Conservation (phyloP, 2,113 vertebrate species). For the Thymallus thymallus region DNA sequence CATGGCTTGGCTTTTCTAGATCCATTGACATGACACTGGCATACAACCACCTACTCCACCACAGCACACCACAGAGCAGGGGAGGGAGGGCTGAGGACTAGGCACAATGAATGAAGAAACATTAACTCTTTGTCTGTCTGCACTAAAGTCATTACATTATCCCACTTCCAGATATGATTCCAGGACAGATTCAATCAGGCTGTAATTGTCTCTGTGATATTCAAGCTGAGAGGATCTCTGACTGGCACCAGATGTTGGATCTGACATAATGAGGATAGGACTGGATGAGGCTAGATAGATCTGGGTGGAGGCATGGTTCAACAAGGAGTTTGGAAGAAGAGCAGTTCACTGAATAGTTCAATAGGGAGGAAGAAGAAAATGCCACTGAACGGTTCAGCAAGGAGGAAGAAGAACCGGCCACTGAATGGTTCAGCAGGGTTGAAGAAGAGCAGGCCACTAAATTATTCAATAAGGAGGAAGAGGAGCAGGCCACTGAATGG, state of each 20-base stretch:
- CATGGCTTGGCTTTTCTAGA: slow-evolving; percentile 16
- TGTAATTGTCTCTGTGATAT: slow-evolving; percentile 34
- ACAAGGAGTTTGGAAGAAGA: too few species aligned
- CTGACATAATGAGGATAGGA: slow-evolving; percentile 28
- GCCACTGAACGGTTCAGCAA: too few species aligned
- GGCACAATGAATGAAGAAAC: slow-evolving; percentile 10
- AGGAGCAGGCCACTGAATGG: too few species aligned
- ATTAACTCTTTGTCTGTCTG: slow-evolving; percentile 34
- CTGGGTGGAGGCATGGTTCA: too few species aligned
- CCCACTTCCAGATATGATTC: slow-evolving; percentile 8
- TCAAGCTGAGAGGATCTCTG: slow-evolving; percentile 16
- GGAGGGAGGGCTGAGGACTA: neutral
- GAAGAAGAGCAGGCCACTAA: too few species aligned
- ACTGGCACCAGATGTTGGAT: slow-evolving; percentile 15
- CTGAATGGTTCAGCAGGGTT: too few species aligned
- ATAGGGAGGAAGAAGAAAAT: too few species aligned
- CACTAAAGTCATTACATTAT: slow-evolving; percentile 7
- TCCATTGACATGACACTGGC: slow-evolving; percentile 32
- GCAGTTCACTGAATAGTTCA: too few species aligned
- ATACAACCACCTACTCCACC: too few species aligned
- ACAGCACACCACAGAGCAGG: neutral
- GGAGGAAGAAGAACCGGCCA: too few species aligned
- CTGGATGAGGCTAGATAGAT: too few species aligned
- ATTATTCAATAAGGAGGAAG: too few species aligned
- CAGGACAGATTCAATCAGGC: slow-evolving; percentile 28